Base-by-base conservation (phyloP, 2,797 vertebrate genomes). In the Mus minutoides region DNA sequence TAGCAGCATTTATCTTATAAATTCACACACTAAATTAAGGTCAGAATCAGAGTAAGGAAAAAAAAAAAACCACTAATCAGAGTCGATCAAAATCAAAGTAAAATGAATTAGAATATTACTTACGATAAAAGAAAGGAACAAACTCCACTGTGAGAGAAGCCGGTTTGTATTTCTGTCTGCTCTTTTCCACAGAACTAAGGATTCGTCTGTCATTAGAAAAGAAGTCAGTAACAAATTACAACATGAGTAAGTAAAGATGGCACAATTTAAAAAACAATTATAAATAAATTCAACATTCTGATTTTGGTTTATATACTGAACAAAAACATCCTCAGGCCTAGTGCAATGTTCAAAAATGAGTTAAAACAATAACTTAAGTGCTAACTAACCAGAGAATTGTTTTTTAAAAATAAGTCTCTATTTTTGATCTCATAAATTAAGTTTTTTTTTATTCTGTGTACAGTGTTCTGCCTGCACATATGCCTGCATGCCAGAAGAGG, bases 121-220 rank as follows among this genome's bases (percentile, higher is more conserved):
- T 98, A 99, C 99, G 99, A 97, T 99, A 99, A 99, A 99, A 99
- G 98, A 99, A 99, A 95, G 99, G 99, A 94, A 99, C 98, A 97
- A 99, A 99, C 96, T 99, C 99, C 67, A 99, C 99, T 7, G 99
- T 99, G 96, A 99, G 99, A 2, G 99, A 98, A 85, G 99, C 99
- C 34, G 99, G 99, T 97, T 99, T 99, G 97, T 99, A 99, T 96
- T 99, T 99, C 98, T 99, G 99, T 98, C 99, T 99, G 98, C 99
- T 99, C 98, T 98, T 99, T 98, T 99, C 99, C 84, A 99, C 99
- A 1, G 99, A 98, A 77, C 99, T 99, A 97, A 99, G 98, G 98
- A 99, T 99, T 96, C 98, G 98, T 84, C 99, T 99, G 98, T 19
- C 92, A 97, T 97, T 92, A 94, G 96, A 97, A 85, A 94, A 97